These are phyloP conservation scores for Calameuta idolon DNA, from an alignment of 2,888 invertebrate species.

Conservation along the genomic window DNA sequence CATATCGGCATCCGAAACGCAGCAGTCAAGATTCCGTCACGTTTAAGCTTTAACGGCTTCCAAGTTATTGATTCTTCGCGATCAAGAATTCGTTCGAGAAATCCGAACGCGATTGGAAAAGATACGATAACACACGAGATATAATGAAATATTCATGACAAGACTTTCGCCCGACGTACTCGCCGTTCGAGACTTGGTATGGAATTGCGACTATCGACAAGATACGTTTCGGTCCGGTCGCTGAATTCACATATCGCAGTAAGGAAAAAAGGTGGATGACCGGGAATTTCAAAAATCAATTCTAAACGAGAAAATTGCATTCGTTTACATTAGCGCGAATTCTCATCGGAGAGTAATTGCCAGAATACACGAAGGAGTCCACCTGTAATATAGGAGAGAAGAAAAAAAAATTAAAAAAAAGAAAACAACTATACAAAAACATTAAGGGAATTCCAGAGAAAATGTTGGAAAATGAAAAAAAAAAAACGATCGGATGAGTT, in stretches of 20 bases:
- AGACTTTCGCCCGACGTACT: background rate
- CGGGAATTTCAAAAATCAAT: background rate
- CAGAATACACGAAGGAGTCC: conserved; percentile 15
- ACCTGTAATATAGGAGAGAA: conserved; percentile 18
- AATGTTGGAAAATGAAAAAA: background rate
- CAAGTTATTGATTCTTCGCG: background rate
- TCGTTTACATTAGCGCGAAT: background rate
- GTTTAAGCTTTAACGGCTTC: background rate
- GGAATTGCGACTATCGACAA: background rate
- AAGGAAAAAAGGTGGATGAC: background rate
- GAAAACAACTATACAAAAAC: conserved; percentile 11
- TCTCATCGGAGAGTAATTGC: conserved; percentile 9
- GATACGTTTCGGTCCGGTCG: background rate
- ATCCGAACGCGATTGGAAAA: background rate
- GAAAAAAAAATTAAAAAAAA: conserved; percentile 12
- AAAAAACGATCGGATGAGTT: background rate
- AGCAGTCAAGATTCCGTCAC: background rate
- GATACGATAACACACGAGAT: background rate
- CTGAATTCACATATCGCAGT: background rate
- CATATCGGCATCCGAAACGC: background rate
- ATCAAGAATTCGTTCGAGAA: background rate
- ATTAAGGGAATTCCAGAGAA: background rate
- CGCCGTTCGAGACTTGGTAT: background rate
- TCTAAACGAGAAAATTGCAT: background rate
- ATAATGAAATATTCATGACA: background rate